Evolutionary conservation across 2,888 invertebrate genomes (phyloP), one percentile per base, ranked within the genome.

Genomic region (Melolontha melolontha): DNA sequence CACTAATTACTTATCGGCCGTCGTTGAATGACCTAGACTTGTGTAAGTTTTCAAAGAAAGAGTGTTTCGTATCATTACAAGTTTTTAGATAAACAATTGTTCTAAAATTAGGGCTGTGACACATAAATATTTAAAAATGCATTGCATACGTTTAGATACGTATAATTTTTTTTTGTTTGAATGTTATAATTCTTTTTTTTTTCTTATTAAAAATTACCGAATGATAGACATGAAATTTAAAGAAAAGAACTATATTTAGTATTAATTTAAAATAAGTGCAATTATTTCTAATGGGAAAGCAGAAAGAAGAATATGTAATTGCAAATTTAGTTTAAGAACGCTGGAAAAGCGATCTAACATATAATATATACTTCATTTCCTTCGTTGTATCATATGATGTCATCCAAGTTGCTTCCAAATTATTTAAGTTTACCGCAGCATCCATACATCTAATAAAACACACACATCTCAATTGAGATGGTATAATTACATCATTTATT

Each of bases 341-440:
- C 22, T 22, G 22, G 1, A 1, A 34, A 6, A 10, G 34, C 10
- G 34, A 34, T 34, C 34, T 34, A 10, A 34, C 34, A 34, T 5
- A 34, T 34, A 34, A 34, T 10, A 34, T 10, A 34, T 34, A 34
- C 34, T 34, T 34, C 34, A 34, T 34, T 22, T 22, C 22, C 22
- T 22, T 4, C 22, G 4, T 4, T 4, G 4, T 22, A 22, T 22
- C 22, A 22, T 22, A 22, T 22, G n/a, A 34, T 34, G 10, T 70
- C 55, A 67, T 71, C 71, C 67, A 64, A 71, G 67, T 71, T 66
- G 68, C 69, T 71, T 71, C 71, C 69, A 22, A 27, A 27, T 7
- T 1, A 8, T 47, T n/a, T n/a, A 12, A 11, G 5, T 11, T 57
- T n/a, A 41, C 42, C n/a, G 5, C 41, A 22, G 11, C 50, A 17